phyloP scores from a whole-genome alignment of 2,797 vertebrate species.

The Aplochiton taeniatus region DNA sequence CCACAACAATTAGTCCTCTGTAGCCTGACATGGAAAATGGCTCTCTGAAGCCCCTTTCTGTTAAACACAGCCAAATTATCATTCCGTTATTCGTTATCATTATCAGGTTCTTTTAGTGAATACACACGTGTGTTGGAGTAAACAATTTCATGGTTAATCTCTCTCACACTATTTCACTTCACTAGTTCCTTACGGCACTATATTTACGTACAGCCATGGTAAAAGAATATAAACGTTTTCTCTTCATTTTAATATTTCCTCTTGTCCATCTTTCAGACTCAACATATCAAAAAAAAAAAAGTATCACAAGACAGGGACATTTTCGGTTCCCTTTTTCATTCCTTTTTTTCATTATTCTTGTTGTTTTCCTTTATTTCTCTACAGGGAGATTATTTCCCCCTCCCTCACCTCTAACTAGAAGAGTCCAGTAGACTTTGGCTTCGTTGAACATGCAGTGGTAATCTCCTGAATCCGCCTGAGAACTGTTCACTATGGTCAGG shows the following conservation, averaged over 20 bases:
- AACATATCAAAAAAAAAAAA: not conserved
- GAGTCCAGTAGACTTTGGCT: conserved; percentile 39
- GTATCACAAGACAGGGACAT: no score
- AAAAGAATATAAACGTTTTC: no score
- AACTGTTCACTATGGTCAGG: conserved; percentile 26
- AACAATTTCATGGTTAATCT: no score
- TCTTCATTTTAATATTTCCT: not conserved
- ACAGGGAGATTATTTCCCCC: not conserved
- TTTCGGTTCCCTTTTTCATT: not conserved
- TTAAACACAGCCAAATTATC: conserved; percentile 14
- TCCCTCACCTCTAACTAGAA: conserved; percentile 70
- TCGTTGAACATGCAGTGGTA: conserved; percentile 52
- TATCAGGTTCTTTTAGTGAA: not conserved
- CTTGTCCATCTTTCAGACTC: not conserved
- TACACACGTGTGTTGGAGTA: no score
- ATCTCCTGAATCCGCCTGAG: conserved; percentile 53
- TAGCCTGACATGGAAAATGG: rapidly evolving
- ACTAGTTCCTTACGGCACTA: no score
- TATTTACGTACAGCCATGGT: no score
- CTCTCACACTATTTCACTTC: no score
- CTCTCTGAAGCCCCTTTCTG: conserved; percentile 55
- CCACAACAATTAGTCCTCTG: conserved; percentile 14
- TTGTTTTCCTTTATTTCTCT: not conserved
- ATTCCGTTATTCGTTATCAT: not conserved
- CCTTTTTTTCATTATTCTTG: not conserved